A percentile compares a stretch with the other conserved stretches of the same genome.
Conservation (phyloP, 2,113 vertebrate species). For the Morone saxatilis region DNA sequence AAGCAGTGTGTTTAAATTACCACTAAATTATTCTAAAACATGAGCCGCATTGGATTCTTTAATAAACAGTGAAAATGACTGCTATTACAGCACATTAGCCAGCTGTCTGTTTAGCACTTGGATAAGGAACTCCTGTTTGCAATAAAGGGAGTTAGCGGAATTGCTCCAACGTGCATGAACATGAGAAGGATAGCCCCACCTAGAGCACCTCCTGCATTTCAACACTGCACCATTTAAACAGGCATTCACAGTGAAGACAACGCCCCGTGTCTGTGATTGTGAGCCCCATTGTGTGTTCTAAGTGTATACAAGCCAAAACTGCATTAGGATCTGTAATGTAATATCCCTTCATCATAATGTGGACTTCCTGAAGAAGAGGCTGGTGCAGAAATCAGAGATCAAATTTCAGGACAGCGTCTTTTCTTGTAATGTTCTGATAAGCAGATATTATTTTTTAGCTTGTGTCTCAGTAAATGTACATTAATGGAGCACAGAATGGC, state of each 20-base stretch:
- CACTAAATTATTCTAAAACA: slow-evolving; percentile 23
- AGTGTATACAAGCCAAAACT: slow-evolving; percentile 12
- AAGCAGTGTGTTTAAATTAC: background rate
- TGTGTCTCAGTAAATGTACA: background rate
- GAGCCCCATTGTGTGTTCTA: slow-evolving; percentile 1
- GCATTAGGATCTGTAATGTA: slow-evolving; percentile 35
- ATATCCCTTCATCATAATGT: slow-evolving; percentile 22
- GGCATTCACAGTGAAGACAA: slow-evolving; percentile 39
- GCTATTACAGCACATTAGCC: slow-evolving; percentile 55
- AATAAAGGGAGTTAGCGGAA: slow-evolving; percentile 52
- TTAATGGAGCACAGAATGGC: background rate
- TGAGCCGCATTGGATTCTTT: background rate
- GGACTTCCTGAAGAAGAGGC: slow-evolving; percentile 15
- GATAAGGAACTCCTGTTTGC: slow-evolving; percentile 26
- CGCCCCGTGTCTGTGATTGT: slow-evolving; percentile 32
- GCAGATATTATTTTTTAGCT: slow-evolving; percentile 2
- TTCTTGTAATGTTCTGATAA: slow-evolving; percentile 10
- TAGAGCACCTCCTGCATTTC: slow-evolving; percentile 37
- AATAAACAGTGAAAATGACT: slow-evolving; percentile 43
- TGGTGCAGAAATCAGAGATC: slow-evolving; percentile 1
- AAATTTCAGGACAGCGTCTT: background rate
- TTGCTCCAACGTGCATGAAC: slow-evolving; percentile 76
- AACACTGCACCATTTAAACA: slow-evolving; percentile 52
- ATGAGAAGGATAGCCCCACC: slow-evolving; percentile 67
- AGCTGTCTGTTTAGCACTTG: background rate